Base-by-base conservation (phyloP, 2,888 invertebrate genomes). In the Plagiodera versicolora region DNA sequence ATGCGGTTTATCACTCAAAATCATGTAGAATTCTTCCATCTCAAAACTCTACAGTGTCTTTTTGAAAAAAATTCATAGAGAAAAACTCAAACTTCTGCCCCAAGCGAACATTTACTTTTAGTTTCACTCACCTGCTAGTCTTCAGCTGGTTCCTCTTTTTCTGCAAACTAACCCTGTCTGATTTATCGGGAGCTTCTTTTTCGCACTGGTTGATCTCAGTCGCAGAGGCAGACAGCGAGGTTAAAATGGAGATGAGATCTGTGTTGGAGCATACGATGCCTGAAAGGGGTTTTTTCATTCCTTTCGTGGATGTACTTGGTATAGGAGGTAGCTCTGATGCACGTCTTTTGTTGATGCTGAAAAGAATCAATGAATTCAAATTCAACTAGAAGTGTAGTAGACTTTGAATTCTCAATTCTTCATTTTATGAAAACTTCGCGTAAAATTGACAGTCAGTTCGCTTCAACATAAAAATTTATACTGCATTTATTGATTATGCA, bases 201-300 rank as follows among this genome's bases (percentile, higher is more conserved):
- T 86, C 89, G 74, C 87, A 89, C 76, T 86, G 84, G 75, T 89
- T 87, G 74, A 91, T 90, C 77, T 92, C 92, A 58, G 88, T 89
- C 39, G 91, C 90, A 14, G 92, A 91, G 1, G 91, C 90, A 6
- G 92, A 91, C 66, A 92, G 84, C 20, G 89, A 89, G 70, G 88
- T 87, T 67, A 92, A 86, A 81, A 92, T 91, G 71, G 89, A 89
- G 67, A 89, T 88, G 53, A 93, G 84, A 75, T 93, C 92, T 28
- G 89, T 90, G 79, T 92, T 91, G 64, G 92, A 89, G 81, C 92
- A 92, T 58, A 92, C 86, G 66, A 92, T 87, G 4, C 92, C 92
- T 57, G 75, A 67, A 28, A 74, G 61, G 63, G 71, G 70, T 71
- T 71, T 75, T 63, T 63, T 84, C 75, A 76, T 74, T 72, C 76